Conservation (phyloP, 2,113 vertebrate genomes). For the Danionella cerebrum region DNA sequence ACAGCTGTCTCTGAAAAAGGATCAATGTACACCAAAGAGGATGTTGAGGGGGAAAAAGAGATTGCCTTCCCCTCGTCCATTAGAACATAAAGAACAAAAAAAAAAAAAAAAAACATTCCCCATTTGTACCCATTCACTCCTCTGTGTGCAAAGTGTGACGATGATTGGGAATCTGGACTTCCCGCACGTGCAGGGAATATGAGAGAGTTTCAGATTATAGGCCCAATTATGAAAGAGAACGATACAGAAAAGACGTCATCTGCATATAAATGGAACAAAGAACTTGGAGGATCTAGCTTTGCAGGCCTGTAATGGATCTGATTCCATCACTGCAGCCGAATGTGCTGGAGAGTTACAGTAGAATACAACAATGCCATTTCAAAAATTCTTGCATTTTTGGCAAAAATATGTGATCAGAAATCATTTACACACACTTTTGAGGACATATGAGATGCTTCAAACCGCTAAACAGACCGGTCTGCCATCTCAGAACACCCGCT, state of each 20-base stretch:
- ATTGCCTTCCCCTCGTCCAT: not conserved
- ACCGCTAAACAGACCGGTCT: too few relatives aligned
- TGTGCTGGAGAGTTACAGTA: slow-evolving; percentile 56
- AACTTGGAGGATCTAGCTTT: slow-evolving; percentile 59
- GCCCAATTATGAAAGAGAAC: slow-evolving; percentile 62
- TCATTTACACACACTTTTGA: too few relatives aligned
- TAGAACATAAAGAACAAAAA: not conserved
- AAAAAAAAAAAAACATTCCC: slow-evolving; percentile 25
- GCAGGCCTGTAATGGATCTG: slow-evolving; percentile 55
- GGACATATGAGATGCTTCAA: too few relatives aligned
- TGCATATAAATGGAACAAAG: slow-evolving; percentile 74
- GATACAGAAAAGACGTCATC: slow-evolving; percentile 68
- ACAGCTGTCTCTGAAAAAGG: slow-evolving; percentile 28
- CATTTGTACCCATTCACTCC: slow-evolving; percentile 27
- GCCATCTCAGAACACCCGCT: too few relatives aligned
- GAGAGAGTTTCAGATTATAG: slow-evolving; percentile 61
- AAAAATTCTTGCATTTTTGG: not conserved
- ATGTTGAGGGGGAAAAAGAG: slow-evolving; percentile 12
- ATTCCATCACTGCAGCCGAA: slow-evolving; percentile 62
- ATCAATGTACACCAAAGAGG: slow-evolving; percentile 32
- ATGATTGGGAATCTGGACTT: not conserved
- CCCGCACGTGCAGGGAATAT: slow-evolving; percentile 32
- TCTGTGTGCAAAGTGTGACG: not conserved
- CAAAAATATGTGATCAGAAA: too few relatives aligned
- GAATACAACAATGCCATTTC: not conserved